phyloP scores from a whole-genome alignment of 2,888 invertebrate species.

The Tubulanus polymorphus region DNA sequence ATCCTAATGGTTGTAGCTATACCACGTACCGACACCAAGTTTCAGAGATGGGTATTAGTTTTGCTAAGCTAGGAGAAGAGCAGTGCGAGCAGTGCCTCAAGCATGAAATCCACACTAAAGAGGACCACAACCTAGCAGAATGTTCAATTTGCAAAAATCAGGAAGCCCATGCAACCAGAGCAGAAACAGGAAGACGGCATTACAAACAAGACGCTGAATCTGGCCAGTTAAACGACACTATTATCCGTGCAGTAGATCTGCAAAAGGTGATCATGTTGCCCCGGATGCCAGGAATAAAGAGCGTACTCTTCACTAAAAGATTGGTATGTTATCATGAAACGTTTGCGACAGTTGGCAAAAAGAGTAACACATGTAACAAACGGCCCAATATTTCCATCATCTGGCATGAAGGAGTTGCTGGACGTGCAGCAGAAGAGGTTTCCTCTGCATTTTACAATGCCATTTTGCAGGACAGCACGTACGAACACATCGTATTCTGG shows the following conservation, averaged over 20 bases:
- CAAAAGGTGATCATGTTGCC: slow-evolving; percentile 20
- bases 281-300: slow-evolving; percentile 11
- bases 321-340: slow-evolving; percentile 14
- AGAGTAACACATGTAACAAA: slow-evolving; percentile 7
- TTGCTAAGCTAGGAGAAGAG: slow-evolving; percentile 17
- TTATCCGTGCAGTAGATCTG: slow-evolving; percentile 14
- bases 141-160: slow-evolving; percentile 10
- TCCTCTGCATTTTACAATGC: slow-evolving; percentile 10
- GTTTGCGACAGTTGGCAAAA: slow-evolving; percentile 7
- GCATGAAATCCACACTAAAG: background rate
- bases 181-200: slow-evolving; percentile 2
- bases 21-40: slow-evolving; percentile 9
- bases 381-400: slow-evolving; percentile 10
- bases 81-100: slow-evolving; percentile 14
- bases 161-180: slow-evolving; percentile 4
- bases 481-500: slow-evolving; percentile 12
- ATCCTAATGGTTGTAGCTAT: slow-evolving; percentile 7
- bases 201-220: background rate
- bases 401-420: slow-evolving; percentile 16
- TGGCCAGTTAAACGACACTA: slow-evolving; percentile 2
- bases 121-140: background rate
- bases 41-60: slow-evolving; percentile 14
- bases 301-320: slow-evolving; percentile 10
- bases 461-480: slow-evolving; percentile 6
- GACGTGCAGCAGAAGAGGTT: slow-evolving; percentile 13